Percentiles rank a stretch among this genome's conserved stretches.
Conservation (phyloP, 1,140 invertebrate genomes). For the Bombyx mori region DNA sequence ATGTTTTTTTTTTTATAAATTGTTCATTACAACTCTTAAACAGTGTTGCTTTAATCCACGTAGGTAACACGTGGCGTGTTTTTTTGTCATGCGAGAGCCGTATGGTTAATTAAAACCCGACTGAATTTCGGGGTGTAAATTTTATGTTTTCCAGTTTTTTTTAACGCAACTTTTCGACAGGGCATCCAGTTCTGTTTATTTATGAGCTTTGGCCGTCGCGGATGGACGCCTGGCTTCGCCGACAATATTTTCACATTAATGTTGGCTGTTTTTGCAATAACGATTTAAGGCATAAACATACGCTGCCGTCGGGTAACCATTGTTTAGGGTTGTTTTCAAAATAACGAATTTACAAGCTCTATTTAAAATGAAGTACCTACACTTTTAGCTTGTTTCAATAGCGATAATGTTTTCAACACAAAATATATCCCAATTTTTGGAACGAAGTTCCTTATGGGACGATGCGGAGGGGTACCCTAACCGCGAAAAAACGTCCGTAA, state of each 20-base stretch:
- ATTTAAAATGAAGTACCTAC: too few relatives aligned
- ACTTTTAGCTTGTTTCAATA: too few relatives aligned
- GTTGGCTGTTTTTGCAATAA: constrained; percentile 43
- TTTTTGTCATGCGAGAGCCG: neutral
- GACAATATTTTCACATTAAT: constrained; percentile 60
- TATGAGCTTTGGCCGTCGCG: constrained; percentile 58
- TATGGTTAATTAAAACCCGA: constrained; percentile 64
- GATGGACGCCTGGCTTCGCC: constrained; percentile 45
- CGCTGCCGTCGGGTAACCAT: constrained; percentile 15
- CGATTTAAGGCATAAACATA: constrained; percentile 34
- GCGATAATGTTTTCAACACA: too few relatives aligned
- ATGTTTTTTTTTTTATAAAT: too few relatives aligned
- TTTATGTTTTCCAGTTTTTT: constrained; percentile 53
- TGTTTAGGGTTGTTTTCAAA: constrained; percentile 10
- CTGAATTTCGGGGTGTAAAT: constrained; percentile 60
- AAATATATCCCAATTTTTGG: too few relatives aligned
- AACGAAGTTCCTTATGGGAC: too few relatives aligned
- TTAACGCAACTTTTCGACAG: constrained; percentile 59
- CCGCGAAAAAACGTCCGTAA: too few relatives aligned
- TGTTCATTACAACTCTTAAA: too few relatives aligned
- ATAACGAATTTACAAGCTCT: neutral
- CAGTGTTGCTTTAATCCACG: too few relatives aligned
- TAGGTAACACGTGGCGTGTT: too few relatives aligned
- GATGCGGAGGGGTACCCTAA: too few relatives aligned
- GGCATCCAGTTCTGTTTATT: constrained; percentile 66